Base-by-base conservation (phyloP, 1,140 invertebrate genomes). In the Aphelenchoides avenae region DNA sequence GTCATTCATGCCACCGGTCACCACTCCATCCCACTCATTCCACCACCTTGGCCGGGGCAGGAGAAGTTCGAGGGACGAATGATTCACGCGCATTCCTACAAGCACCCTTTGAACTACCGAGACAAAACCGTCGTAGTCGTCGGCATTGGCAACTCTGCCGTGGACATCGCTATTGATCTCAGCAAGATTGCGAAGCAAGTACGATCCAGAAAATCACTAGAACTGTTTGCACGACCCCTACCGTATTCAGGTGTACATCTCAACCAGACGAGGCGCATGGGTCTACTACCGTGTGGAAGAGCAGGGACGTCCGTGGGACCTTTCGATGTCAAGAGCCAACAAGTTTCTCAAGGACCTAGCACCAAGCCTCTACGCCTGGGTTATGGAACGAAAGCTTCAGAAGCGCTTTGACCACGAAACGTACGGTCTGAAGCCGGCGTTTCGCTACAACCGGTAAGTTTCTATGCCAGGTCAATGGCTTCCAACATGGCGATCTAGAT, bases 71-170 rank as follows among this genome's bases (percentile, higher is more conserved):
- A 78, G 51, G 81, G 81, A 7, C 61, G 70, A 31, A 64, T 75
- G 3, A 62, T 82, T 5, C 81, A 82, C 59, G 73, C 80, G 0
- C 77, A 80, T 40, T 67, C 71, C 11, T 80, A 79, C 64, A 73
- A 75, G 48, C 56, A 61, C 40, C 61, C 55, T 6, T 46, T 43
- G 22, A 68, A 69, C 9, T 80, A 68, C 53, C 72, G 77, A 18
- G 74, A 78, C 34, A 76, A 79, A 48, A 68, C 54, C 5, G 77
- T 79, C 18, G 61, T 81, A 4, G 75, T 81, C 29, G 67, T 82
- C 22, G 81, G 81, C n/a, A 72, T 83, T 26, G 81, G 81, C 4
- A 83, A 82, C 64, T 82, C 82, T 4, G 82, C 77, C 13, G 78
- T 71, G 4, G 81, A 83, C 60, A 76, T 80, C n/a, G 81, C 81